Evolutionary conservation across 2,113 vertebrate species (phyloP).

Genomic region (Odocoileus virginianus): DNA sequence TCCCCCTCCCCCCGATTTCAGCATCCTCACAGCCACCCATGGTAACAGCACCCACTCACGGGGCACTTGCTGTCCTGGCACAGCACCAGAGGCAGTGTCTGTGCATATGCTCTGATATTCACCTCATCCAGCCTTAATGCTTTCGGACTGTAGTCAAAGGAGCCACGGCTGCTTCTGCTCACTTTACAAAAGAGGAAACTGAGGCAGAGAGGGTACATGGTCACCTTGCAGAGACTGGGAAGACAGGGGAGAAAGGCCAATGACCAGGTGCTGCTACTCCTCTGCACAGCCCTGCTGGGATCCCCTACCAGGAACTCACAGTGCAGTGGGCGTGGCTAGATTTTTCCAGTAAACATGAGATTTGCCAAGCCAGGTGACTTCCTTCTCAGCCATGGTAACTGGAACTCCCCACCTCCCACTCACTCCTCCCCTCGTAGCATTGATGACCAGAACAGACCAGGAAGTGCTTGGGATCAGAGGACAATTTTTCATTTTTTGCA

Average conservation of each 20-base stretch:
- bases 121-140: not conserved
- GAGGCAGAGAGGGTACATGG: not conserved
- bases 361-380: not conserved
- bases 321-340: fast-evolving
- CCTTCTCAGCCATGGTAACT: not conserved
- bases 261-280: not conserved
- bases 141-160: not conserved
- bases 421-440: not conserved
- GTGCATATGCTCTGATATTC: not conserved
- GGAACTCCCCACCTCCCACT: no score
- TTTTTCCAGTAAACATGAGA: not conserved
- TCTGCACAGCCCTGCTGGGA: fast-evolving
- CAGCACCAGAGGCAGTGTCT: not conserved
- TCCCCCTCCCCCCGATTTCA: not conserved
- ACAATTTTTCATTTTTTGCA: not conserved
- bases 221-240: not conserved
- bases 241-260: not conserved
- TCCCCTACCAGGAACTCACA: not conserved
- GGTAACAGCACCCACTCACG: not conserved
- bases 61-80: not conserved
- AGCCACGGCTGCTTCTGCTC: not conserved
- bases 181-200: not conserved
- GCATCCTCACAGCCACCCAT: not conserved
- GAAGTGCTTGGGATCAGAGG: not conserved
- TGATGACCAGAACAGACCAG: not conserved